Base-by-base conservation (phyloP, 2,113 vertebrate species). In the Pipra filicauda region DNA sequence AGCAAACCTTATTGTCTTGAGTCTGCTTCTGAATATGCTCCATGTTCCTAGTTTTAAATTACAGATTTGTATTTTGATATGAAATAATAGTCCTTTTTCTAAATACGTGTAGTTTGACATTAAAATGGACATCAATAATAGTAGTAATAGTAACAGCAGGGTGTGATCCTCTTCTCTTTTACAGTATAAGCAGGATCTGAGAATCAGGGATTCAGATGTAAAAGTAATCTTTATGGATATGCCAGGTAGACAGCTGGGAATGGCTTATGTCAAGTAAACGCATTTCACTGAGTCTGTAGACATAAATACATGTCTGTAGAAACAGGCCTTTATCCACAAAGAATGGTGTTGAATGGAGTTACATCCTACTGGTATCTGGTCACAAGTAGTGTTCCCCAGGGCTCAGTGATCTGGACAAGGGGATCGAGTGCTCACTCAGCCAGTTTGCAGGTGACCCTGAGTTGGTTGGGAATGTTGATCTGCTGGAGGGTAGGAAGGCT, bases 351-450 rank as follows among this genome's bases (percentile, higher is more conserved):
- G 21, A 26, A 30, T 59, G 24, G 10, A 14, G 2, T 48, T 86
- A n/a, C 1, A 5, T 74, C n/a, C 31, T 24, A 15, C 13, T 24
- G 39, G 15, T 2, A 4, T 12, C 31, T 49, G 41, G 31, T 62
- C 35, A 43, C 30, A 14, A 21, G 18, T 17, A 5, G 10, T 67
- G 26, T 43, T 55, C n/a, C 30, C 22, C 61, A 55, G 22, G 19
- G 31, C 18, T 62, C 26, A 37, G 1, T 86, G 31, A 31, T 48
- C 30, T 37, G 24, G 27, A 18, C 24, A 8, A 62, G 15, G 12
- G 26, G 7, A 43, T 61, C 0, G 0, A 54, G 15, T 41, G 21
- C 28, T 31, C 26, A 15, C 16, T 74, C 12, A 18, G 14, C 24
- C 21, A 13, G 6, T 48, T 49, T 48, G 30, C 55, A 62, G n/a